phyloP scores from a whole-genome alignment of 2,113 vertebrate species.

The Vulpes lagopus region DNA sequence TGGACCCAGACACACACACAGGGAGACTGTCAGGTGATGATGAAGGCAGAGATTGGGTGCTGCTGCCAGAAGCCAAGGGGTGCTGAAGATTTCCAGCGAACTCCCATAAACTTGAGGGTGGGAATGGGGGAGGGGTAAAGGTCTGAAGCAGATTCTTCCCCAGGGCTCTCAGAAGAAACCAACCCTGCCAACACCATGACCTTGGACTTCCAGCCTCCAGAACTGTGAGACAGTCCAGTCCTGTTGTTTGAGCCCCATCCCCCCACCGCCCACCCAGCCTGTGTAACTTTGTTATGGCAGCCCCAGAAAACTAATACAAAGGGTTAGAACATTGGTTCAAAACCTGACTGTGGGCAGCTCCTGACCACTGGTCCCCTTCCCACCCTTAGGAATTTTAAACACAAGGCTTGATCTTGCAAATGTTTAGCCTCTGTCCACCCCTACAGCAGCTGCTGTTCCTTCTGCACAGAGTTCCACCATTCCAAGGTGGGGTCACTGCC shows the following conservation, averaged over 20 bases:
- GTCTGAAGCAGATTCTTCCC: background rate
- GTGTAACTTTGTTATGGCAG: background rate
- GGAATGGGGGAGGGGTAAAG: background rate
- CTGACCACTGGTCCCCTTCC: background rate
- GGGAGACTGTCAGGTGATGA: background rate
- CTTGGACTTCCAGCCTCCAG: background rate
- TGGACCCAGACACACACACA: background rate
- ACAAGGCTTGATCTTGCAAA: background rate
- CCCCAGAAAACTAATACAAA: background rate
- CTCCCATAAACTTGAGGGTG: background rate
- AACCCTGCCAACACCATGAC: background rate
- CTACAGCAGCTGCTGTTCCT: too few relatives aligned
- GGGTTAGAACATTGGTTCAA: background rate
- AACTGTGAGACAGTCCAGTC: too few relatives aligned
- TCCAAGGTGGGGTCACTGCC: background rate
- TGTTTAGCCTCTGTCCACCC: background rate
- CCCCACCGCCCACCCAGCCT: background rate
- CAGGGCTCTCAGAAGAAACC: background rate
- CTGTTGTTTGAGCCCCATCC: background rate
- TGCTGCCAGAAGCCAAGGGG: background rate
- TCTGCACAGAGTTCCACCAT: background rate
- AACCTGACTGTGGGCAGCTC: background rate
- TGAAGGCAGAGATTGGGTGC: background rate
- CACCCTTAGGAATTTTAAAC: background rate
- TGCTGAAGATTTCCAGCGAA: fast-evolving